These are phyloP conservation scores for Peromyscus eremicus DNA, from an alignment of 2,797 vertebrate species.

Conservation along the genomic window DNA sequence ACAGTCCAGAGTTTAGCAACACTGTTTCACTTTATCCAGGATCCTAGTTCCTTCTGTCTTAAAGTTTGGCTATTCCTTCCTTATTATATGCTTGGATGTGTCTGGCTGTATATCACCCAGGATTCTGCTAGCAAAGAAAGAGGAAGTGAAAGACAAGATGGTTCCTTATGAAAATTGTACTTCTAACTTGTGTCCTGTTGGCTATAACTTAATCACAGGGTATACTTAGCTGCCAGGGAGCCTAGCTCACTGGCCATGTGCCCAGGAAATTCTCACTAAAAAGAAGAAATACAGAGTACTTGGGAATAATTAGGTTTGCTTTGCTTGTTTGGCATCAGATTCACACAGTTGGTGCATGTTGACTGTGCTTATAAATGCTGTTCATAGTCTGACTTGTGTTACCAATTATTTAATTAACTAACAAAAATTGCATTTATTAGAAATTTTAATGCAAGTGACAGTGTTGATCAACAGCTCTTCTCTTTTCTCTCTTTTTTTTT, in stretches of 20 bases:
- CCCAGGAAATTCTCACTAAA: constrained; percentile 53
- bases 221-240: constrained; percentile 19
- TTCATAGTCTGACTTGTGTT: constrained; percentile 41
- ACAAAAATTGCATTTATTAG: constrained; percentile 62
- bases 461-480: constrained; percentile 34
- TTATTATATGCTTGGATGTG: neutral
- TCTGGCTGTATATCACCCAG: neutral
- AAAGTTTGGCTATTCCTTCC: constrained; percentile 25
- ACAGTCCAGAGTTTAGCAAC: neutral
- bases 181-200: constrained; percentile 32
- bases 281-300: constrained; percentile 11
- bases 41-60: constrained; percentile 17
- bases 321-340: constrained; percentile 59
- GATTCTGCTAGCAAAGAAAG: neutral
- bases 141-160: constrained; percentile 33
- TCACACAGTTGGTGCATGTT: constrained; percentile 27
- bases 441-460: constrained; percentile 19
- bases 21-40: neutral
- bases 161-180: constrained; percentile 47
- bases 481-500: neutral
- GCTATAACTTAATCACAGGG: constrained; percentile 44
- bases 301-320: constrained; percentile 46
- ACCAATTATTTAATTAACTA: constrained; percentile 61
- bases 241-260: constrained; percentile 30
- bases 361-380: constrained; percentile 60